A percentile compares a stretch with the other conserved stretches of the same genome.
Conservation (phyloP, 2,888 invertebrate species). For the Cacoxenus indagator region DNA sequence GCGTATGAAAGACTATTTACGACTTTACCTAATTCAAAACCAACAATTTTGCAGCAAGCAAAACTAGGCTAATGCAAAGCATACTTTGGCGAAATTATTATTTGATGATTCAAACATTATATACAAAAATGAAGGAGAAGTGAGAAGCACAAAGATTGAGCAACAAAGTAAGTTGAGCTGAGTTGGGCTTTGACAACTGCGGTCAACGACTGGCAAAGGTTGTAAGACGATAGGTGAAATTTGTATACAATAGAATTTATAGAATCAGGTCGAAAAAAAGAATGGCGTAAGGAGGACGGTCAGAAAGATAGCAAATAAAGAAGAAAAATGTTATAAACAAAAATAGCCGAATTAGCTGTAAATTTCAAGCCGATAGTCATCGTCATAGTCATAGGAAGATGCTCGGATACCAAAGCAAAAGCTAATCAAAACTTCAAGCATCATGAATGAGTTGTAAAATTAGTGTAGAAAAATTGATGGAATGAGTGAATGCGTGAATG, state of each 20-base stretch:
- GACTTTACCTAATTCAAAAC: no score
- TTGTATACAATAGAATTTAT: not conserved
- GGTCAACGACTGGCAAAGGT: slow-evolving; percentile 28
- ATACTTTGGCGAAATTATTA: no score
- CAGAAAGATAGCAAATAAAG: slow-evolving; percentile 37
- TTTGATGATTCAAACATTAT: slow-evolving; percentile 13
- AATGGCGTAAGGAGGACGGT: slow-evolving; percentile 26
- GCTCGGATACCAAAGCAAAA: not conserved
- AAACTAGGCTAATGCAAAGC: no score
- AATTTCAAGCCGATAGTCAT: slow-evolving; percentile 54
- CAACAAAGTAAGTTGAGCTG: slow-evolving; percentile 6
- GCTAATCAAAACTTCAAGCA: not conserved
- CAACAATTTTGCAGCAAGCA: no score
- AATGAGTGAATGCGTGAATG: not conserved
- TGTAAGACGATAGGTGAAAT: not conserved
- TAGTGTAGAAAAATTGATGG: not conserved
- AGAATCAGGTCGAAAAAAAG: not conserved
- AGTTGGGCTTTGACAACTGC: not conserved
- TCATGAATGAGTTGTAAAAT: not conserved
- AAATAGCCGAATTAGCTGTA: slow-evolving; percentile 64
- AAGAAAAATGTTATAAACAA: slow-evolving; percentile 58
- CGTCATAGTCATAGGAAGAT: slow-evolving; percentile 40
- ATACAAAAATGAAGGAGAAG: slow-evolving; percentile 21
- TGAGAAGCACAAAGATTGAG: slow-evolving; percentile 31
- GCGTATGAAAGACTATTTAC: no score